These are phyloP conservation scores for Neogobius melanostomus DNA, from an alignment of 2,113 vertebrate genomes.

Conservation along the genomic window DNA sequence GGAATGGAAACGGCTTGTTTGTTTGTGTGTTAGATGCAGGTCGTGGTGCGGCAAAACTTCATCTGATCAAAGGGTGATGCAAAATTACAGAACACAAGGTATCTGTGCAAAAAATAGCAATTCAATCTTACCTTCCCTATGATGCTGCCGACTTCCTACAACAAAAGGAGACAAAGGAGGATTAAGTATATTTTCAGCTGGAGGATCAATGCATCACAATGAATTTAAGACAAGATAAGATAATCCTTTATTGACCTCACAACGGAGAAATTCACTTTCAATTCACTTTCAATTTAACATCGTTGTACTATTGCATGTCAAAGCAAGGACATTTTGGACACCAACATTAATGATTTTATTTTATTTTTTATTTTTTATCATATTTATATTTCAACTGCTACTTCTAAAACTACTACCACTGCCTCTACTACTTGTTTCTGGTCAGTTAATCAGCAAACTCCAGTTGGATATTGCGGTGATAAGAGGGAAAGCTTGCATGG, in stretches of 20 bases:
- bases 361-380: no score
- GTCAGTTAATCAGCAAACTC: no score
- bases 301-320: no score
- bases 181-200: not conserved
- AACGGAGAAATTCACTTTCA: no score
- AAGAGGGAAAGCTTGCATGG: no score
- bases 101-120: conserved; percentile 3
- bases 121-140: conserved; percentile 75
- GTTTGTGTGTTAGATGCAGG: conserved; percentile 19
- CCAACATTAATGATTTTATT: not conserved
- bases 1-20: not conserved
- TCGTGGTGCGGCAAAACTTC: conserved; percentile 12
- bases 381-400: no score
- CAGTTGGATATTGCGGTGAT: no score
- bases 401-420: no score
- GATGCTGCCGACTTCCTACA: conserved; percentile 78
- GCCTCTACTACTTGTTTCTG: no score
- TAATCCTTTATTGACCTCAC: no score
- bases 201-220: not conserved
- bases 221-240: not conserved
- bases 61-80: not conserved
- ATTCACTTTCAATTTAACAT: no score
- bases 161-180: conserved; percentile 31
- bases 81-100: conserved; percentile 3
- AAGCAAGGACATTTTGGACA: no score